Conservation (phyloP, 2,113 vertebrate genomes). For the Eonycteris spelaea region DNA sequence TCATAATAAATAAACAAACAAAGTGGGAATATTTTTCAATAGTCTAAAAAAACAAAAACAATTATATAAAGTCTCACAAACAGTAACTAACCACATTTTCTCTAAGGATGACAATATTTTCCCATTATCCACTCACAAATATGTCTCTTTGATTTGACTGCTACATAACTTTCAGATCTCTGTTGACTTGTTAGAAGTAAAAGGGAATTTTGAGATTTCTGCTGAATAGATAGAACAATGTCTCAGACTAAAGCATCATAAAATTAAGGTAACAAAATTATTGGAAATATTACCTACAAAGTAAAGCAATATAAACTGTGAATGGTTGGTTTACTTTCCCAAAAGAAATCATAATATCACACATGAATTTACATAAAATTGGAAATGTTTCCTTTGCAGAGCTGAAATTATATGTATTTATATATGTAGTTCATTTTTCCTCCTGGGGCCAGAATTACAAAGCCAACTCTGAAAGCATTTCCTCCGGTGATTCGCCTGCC, state of each 20-base stretch:
- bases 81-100: neutral
- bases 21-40: too few relatives aligned
- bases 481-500: slow-evolving; percentile 54
- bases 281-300: slow-evolving; percentile 15
- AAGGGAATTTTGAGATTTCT: neutral
- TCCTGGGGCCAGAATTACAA: slow-evolving; percentile 16
- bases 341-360: neutral
- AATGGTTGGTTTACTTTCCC: neutral
- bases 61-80: neutral
- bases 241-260: neutral
- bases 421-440: neutral
- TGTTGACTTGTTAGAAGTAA: neutral
- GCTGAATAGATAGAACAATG: neutral
- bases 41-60: neutral
- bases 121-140: neutral
- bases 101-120: neutral
- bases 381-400: neutral
- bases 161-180: neutral
- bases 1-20: too few relatives aligned
- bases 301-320: neutral
- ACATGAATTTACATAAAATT: neutral
- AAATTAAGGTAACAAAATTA: slow-evolving; percentile 47
- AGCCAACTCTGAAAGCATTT: neutral
- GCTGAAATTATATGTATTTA: neutral
- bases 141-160: neutral